Evolutionary conservation across 1,140 invertebrate species (phyloP), one percentile per base, ranked within the genome.

Genomic region (Acromyrmex charruanus): DNA sequence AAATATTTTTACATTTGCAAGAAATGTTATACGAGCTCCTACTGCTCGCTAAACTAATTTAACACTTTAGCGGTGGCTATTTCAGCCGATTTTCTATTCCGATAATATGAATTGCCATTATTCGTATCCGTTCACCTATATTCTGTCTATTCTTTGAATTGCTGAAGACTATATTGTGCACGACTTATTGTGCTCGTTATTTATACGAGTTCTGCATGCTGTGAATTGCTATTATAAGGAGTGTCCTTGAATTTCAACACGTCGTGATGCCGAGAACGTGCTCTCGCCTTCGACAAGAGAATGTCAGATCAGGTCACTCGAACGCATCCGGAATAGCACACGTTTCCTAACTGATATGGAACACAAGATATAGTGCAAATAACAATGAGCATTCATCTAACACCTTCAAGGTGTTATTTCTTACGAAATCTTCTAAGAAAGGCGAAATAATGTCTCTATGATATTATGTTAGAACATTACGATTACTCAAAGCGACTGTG

Each of bases 301-400:
- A 59, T 71, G 79, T 81, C 79, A 44, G 79, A 71, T 25, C 35
- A 14, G 35, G 10, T 58, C 66, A 59, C 21, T 71, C 10, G 21
- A 81, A 58, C 16, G 65, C 79, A 71, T 81, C 79, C 65, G 65
- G 21, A 58, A 81, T 39, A 35, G 28, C 10, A n/a, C 35, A n/a
- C 53, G 31, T n/a, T 71, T 71, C 21, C 9, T 28, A 14, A 58
- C 65, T 35, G 49, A 81, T 58, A n/a, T n/a, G 12, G 9, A 5
- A 7, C 74, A n/a, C 35, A 39, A 77, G 16, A 63, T 31, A 10
- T 28, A 49, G 39, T 16, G 63, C 49, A 58, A 71, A 12, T 9
- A 7, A 53, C 66, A 53, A 25, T 2, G 18, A 44, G 53, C 35
- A 39, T 35, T 35, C 31, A 31, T 31, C 53, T 69, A 44, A 25